Evolutionary conservation across 2,888 invertebrate genomes (phyloP).

Genomic region (Nomada lathburiana): DNA sequence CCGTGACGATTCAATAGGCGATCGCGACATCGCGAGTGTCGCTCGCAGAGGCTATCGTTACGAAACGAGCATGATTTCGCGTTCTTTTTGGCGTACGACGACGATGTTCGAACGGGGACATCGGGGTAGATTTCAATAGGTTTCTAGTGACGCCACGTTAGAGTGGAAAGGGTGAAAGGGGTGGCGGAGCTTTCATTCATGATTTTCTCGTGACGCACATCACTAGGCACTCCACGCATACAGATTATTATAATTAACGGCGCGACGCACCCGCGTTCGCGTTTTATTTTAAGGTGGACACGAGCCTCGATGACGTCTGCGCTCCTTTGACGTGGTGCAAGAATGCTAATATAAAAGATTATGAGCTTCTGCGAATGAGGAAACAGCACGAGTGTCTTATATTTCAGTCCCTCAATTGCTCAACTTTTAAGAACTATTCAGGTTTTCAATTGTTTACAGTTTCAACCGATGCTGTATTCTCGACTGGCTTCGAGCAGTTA

Average conservation of each 20-base stretch:
- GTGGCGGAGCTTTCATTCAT: conserved; percentile 50
- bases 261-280: background rate
- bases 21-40: conserved; percentile 28
- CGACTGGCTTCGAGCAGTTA: no score
- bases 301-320: background rate
- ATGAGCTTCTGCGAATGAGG: no score
- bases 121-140: conserved; percentile 9
- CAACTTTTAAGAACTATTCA: no score
- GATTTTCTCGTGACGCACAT: conserved; percentile 43
- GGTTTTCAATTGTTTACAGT: no score
- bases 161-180: conserved; percentile 5
- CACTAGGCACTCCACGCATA: background rate
- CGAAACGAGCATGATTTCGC: conserved; percentile 45
- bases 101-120: conserved; percentile 44
- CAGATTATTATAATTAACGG: conserved; percentile 27
- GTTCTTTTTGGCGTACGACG: conserved; percentile 43
- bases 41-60: conserved; percentile 16
- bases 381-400: no score
- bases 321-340: background rate
- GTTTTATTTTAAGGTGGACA: conserved; percentile 12
- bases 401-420: no score
- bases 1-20: conserved; percentile 12
- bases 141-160: background rate
- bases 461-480: no score
- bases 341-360: no score